Conservation (phyloP, 2,113 vertebrate genomes). For the Hippocampus zosterae region DNA sequence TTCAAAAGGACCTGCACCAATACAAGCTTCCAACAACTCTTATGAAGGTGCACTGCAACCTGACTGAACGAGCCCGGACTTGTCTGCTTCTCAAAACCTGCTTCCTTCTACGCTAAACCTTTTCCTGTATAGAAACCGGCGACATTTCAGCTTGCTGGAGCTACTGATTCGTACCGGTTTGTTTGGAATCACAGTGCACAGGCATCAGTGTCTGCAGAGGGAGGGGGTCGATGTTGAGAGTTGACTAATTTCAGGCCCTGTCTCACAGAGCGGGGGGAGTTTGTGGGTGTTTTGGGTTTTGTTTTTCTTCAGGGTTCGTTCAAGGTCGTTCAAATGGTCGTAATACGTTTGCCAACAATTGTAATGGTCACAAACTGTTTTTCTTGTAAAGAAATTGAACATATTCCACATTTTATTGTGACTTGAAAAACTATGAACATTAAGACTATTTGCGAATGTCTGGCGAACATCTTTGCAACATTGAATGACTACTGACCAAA, state of each 20-base stretch:
- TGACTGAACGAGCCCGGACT: conserved; percentile 52
- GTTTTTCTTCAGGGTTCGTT: no score
- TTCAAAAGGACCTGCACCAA: neutral
- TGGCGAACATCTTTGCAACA: no score
- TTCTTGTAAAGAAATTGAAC: no score
- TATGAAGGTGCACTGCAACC: conserved; percentile 17
- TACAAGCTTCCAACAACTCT: conserved; percentile 34
- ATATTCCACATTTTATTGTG: no score
- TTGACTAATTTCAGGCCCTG: conserved; percentile 25
- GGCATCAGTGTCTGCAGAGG: conserved; percentile 31
- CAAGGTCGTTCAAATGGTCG: no score
- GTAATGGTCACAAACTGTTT: no score
- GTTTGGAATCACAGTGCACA: conserved; percentile 26
- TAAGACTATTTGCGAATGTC: no score
- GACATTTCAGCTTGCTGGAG: conserved; percentile 59
- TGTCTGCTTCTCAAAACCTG: conserved; percentile 54
- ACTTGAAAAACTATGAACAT: no score
- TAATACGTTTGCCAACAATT: no score
- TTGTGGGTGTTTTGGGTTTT: no score
- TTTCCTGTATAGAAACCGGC: conserved; percentile 42
- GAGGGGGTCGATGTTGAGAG: conserved; percentile 24
- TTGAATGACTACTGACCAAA: no score
- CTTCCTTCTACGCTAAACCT: conserved; percentile 40
- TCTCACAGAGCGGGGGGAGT: no score
- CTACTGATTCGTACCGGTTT: conserved; percentile 51